Conservation (phyloP, 2,797 vertebrate species). For the Sebastes hubbsi region DNA sequence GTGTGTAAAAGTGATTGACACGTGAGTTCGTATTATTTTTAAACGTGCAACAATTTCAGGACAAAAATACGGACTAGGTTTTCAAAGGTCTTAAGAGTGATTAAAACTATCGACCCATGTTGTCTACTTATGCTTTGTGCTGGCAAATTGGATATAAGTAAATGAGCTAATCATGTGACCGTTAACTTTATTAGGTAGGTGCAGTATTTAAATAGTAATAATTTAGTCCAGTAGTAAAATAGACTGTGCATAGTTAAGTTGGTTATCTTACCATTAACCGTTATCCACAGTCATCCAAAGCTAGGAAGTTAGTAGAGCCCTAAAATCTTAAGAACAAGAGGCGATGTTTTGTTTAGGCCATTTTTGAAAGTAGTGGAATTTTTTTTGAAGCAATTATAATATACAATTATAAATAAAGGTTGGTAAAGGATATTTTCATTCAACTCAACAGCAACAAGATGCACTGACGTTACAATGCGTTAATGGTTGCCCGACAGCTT, state of each 20-base stretch:
- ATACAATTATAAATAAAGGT: not conserved
- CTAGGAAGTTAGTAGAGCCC: not conserved
- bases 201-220: not conserved
- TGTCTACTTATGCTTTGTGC: not conserved
- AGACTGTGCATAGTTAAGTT: not conserved
- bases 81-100: too few relatives aligned
- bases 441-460: not conserved
- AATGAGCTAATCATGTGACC: not conserved
- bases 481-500: not conserved
- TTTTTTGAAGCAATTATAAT: not conserved
- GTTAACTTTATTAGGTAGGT: not conserved
- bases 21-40: too few relatives aligned
- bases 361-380: not conserved
- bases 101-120: not conserved
- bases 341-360: not conserved
- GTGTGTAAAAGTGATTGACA: too few relatives aligned
- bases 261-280: not conserved
- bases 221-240: not conserved
- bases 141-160: not conserved
- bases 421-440: not conserved
- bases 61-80: too few relatives aligned
- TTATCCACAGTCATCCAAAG: not conserved
- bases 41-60: too few relatives aligned
- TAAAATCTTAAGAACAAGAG: not conserved
- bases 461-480: not conserved